Evolutionary conservation across 2,797 vertebrate genomes (phyloP), one percentile per base, ranked within the genome.

Genomic region (Gallirallus australis): DNA sequence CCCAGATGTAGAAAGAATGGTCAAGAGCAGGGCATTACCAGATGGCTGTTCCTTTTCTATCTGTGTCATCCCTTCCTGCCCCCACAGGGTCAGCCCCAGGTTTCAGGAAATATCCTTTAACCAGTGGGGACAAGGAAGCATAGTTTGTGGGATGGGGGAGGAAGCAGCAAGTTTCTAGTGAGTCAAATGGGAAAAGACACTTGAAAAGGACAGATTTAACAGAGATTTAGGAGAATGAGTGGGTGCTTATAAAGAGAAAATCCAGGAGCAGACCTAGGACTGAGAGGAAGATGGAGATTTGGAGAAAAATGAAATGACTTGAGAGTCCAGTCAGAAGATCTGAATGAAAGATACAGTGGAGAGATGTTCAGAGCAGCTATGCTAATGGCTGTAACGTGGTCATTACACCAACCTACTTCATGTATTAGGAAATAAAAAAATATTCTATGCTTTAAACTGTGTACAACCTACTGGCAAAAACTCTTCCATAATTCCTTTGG

Each of bases 401-500:
- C 0, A 0, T 59, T 15, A 12, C 48, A 45, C 28, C 9, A 40
- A 56, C 7, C 17, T 45, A 45, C 15, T 33, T 19, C 2, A 2
- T 16, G 7, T 42, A 65, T 47, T 31, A 71, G 5, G 56, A 12
- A 84, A 79, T 17, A 87, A 56, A 73, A 61, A 77, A 65, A 42
- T 83, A 40, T 33, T 56, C 15, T 85, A 7, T 28, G 4, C 5
- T 84, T 80, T 75, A 54, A 70, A 42, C 54, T 77, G 5, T 54
- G 53, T 86, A 13, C 13, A 69, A 57, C 4, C 15, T 77, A 12
- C 9, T 94, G 73, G 14, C 4, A 86, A 57, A 75, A 78, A 31
- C 17, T 72, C 28, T 64, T 60, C 50, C 15, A 61, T 2, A 4
- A 25, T 27, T 50, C 13, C 25, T 25, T 50, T 50, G 8, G 48